phyloP scores from a whole-genome alignment of 2,113 vertebrate species.

The Leucopternis melanops region DNA sequence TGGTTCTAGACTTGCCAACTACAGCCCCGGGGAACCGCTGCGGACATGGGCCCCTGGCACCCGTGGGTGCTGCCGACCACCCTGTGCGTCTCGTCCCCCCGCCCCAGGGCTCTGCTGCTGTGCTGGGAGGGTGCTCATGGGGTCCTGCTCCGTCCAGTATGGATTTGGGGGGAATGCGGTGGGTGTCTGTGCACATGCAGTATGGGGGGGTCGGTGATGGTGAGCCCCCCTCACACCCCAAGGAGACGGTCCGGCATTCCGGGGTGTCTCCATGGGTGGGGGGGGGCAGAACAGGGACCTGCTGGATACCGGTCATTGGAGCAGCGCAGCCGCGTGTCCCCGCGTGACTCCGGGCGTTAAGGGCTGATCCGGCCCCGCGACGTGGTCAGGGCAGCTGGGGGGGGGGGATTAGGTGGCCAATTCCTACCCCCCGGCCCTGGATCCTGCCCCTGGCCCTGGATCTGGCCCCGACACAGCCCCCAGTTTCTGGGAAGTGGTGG shows the following conservation, averaged over 20 bases:
- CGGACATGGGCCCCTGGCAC: neutral
- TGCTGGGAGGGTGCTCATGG: neutral
- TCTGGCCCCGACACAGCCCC: rapidly evolving
- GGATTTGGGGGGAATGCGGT: neutral
- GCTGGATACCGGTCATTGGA: neutral
- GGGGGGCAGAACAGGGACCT: neutral
- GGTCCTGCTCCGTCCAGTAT: rapidly evolving
- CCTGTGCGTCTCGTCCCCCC: too few relatives aligned
- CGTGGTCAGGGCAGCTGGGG: neutral
- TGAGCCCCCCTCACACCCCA: neutral
- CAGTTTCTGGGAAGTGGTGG: too few relatives aligned
- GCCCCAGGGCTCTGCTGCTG: neutral
- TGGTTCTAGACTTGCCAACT: slow-evolving; percentile 99
- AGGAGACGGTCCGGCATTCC: neutral
- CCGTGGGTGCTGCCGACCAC: neutral
- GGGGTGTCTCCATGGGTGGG: rapidly evolving
- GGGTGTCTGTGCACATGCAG: rapidly evolving
- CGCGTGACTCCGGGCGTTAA: rapidly evolving
- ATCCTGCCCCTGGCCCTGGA: neutral
- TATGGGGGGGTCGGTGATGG: rapidly evolving
- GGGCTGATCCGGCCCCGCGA: neutral
- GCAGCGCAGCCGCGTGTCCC: neutral
- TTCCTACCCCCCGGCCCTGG: neutral
- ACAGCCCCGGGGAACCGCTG: slow-evolving; percentile 73
- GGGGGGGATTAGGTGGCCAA: neutral